Evolutionary conservation across 2,888 invertebrate genomes (phyloP), one percentile per base, ranked within the genome.

Genomic region (Timema podura): DNA sequence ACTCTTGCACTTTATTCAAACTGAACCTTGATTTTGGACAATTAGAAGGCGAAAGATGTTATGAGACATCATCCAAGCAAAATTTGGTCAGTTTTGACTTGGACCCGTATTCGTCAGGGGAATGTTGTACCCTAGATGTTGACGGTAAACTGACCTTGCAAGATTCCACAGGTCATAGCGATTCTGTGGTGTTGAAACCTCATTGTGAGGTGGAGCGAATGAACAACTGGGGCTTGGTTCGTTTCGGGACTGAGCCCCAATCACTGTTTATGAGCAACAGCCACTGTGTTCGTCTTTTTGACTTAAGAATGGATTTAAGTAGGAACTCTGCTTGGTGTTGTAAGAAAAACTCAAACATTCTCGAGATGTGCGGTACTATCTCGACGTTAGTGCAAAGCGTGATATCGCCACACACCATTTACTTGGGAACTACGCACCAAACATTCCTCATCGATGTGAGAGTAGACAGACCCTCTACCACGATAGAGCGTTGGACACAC

Each of bases 371-470:
- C 9, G 61, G 45, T 16, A 15, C 44, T 44, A 44, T 61, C 11
- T 61, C 13, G 11, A 30, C 11, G 44, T 13, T 61, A 5, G 61
- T 61, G 7, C 44, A 30, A 44, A 61, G 61, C 45, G 30, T 8
- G 9, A 30, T 13, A 8, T 8, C 9, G 11, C 44, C 61, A 30
- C 9, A 44, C 44, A 61, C 44, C 9, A 8, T 61, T 30, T 44
- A 61, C 44, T 30, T 61, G 6, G 61, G 61, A 13, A 61, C 61
- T 9, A 61, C 30, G 7, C 61, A 61, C n/a, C 61, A 61, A 30
- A 9, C 45, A 45, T 45, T 61, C 44, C 9, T 45, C 44, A 10
- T 61, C 7, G 61, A 61, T 45, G 9, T 61, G 11, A 61, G 61
- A 45, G 30, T 16, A 1, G 9, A 44, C 6, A 16, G 45, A 10